phyloP scores from a whole-genome alignment of 2,113 vertebrate species.

The Fulmarus glacialis region DNA sequence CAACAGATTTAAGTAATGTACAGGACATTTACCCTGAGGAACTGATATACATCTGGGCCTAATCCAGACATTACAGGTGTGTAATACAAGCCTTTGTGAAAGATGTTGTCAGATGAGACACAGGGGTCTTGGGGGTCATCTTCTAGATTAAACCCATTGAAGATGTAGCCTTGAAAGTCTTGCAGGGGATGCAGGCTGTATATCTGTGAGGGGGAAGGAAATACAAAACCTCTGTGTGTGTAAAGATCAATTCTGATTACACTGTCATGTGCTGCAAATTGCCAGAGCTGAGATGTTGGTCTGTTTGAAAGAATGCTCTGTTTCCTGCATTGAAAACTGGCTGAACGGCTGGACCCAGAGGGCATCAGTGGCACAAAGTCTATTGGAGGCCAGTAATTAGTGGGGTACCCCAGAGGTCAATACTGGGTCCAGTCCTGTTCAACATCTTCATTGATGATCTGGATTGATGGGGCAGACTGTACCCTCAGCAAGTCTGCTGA shows the following conservation, averaged over 20 bases:
- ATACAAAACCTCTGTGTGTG: neutral
- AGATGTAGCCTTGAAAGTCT: slow-evolving; percentile 74
- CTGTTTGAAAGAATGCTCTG: neutral
- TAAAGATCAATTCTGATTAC: neutral
- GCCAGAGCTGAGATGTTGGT: neutral
- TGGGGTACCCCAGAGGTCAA: neutral
- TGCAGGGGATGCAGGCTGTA: slow-evolving; percentile 73
- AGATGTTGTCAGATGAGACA: slow-evolving; percentile 60
- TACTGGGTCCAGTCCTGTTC: neutral
- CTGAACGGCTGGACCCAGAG: neutral
- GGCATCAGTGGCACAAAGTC: neutral
- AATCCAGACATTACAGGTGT: slow-evolving; percentile 51
- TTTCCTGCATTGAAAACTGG: neutral
- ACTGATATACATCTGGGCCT: slow-evolving; percentile 62
- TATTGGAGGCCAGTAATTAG: neutral
- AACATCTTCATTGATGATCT: neutral
- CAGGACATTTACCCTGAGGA: slow-evolving; percentile 62
- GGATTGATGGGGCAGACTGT: neutral
- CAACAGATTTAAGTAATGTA: neutral
- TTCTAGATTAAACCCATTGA: slow-evolving; percentile 58
- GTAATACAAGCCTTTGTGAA: slow-evolving; percentile 74
- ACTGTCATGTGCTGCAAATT: neutral
- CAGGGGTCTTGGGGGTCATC: slow-evolving; percentile 57
- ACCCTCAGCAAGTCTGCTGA: neutral
- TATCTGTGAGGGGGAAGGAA: slow-evolving; percentile 66